These are phyloP conservation scores for Leptopilina clavipes DNA, from an alignment of 1,140 invertebrate species.

Conservation along the genomic window DNA sequence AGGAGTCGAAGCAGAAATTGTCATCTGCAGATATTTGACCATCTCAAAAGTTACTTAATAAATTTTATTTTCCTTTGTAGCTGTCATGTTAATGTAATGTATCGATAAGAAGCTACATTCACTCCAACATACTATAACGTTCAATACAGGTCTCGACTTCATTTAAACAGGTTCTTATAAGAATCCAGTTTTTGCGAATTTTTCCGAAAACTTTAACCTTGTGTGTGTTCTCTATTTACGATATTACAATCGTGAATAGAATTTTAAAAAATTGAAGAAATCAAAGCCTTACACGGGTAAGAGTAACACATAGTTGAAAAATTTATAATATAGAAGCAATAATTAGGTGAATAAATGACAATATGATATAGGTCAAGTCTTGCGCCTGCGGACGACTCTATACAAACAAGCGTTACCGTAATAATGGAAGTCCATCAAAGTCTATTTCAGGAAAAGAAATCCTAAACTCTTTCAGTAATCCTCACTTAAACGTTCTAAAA, in stretches of 20 bases:
- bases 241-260: not conserved
- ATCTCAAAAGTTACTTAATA: too few species aligned
- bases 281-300: too few species aligned
- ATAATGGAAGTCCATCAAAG: not conserved
- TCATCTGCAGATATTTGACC: too few species aligned
- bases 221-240: not conserved
- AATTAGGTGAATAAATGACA: not conserved
- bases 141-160: not conserved
- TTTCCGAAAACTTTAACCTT: not conserved
- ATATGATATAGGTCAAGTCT: not conserved
- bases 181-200: not conserved
- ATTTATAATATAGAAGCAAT: not conserved
- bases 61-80: too few species aligned
- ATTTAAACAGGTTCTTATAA: not conserved
- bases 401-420: not conserved
- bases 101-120: not conserved
- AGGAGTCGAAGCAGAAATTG: too few species aligned
- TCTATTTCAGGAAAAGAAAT: not conserved
- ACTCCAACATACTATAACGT: slow-evolving; percentile 1
- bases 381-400: slow-evolving; percentile 5
- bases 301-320: not conserved
- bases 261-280: not conserved
- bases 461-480: not conserved
- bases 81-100: not conserved
- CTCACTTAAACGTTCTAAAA: not conserved